Evolutionary conservation across 2,113 vertebrate species (phyloP), one percentile per base, ranked within the genome.

Genomic region (Holacanthus passer): DNA sequence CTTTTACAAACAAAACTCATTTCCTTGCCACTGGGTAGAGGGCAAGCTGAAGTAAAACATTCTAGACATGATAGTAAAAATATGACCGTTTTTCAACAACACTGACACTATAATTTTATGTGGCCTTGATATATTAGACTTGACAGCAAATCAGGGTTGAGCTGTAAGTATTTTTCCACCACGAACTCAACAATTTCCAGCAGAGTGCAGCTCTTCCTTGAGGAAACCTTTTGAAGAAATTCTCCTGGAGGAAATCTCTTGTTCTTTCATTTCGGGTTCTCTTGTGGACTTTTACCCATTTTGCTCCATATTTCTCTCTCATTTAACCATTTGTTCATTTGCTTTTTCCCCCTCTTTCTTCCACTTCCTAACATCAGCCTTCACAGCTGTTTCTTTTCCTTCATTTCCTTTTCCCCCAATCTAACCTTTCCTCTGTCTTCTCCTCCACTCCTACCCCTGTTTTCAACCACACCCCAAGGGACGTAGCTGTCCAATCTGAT

Each of bases 81-180:
- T 62, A 79, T 65, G 47, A 58, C 55, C 0, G 55, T 75, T 85
- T 89, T 73, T 77, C 65, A n/a, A 81, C 81, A 83, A 74, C 76
- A 73, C 81, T 81, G 78, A 74, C 73, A 77, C 82, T 35, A 70
- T 89, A 56, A 64, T 87, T 83, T 80, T 62, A 87, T 68, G 69
- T 79, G 78, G 45, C 76, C 77, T 77, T 88, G 88, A 93, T 86
- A 32, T 82, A 87, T 91, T 78, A 65, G 52, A 89, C 79, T 81
- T 87, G 89, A 83, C 84, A 86, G 84, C 80, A 83, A 90, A 89
- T 90, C 83, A 87, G 66, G 86, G 73, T 77, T 88, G 88, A 89
- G 81, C 68, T 83, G 59, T 77, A 65, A 87, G 76, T 85, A 58
- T 91, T 84, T 86, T 76, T 59, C 69, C 63, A 73, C 53, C 59